Base-by-base conservation (phyloP, 2,797 vertebrate genomes). In the Arvicola amphibius region DNA sequence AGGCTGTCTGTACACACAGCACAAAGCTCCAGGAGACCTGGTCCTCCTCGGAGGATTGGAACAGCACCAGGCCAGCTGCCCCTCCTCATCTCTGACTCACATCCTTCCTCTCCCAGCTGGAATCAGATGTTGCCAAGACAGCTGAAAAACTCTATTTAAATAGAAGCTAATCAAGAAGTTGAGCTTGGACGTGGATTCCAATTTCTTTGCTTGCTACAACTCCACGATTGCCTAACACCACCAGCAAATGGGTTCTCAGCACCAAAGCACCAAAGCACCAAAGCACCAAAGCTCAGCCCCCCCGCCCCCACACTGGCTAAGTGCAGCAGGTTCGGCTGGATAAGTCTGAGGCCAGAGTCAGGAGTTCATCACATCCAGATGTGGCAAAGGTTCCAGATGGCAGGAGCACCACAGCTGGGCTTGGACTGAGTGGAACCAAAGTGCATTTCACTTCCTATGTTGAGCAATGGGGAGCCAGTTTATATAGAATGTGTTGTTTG, bases 141-240 rank as follows among this genome's bases (percentile, higher is more conserved):
- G 94, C 85, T 97, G 95, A 83, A 76, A 96, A 96, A 46, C 32
- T 74, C 84, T 93, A 88, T 81, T 95, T 83, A 83, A 97, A 94
- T 76, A 59, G 40, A 79, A 92, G 29, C 76, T 89, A 87, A 97
- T 94, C 88, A 95, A 96, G 67, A 21, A 65, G 63, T 86, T 94
- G 93, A 87, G 56, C 76, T 89, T 97, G 88, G 93, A 91, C 10
- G 46, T 53, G 92, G 83, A 94, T 23, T 51, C 63, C n/a, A 17
- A 71, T 84, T 92, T 56, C 51, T 43, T 32, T 46, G n/a, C 17
- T 16, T 81, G 10, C 59, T 73, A 90, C 40, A 63, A 53, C 71
- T 61, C 17, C 25, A 19, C 0, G 17, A 79, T 74, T 77, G 29
- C 78, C 21, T 79, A 84, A 79, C 43, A 29, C 43, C 61, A 29